Evolutionary conservation across 2,113 vertebrate genomes (phyloP), one percentile per base, ranked within the genome.

Genomic region (Galemys pyrenaicus): DNA sequence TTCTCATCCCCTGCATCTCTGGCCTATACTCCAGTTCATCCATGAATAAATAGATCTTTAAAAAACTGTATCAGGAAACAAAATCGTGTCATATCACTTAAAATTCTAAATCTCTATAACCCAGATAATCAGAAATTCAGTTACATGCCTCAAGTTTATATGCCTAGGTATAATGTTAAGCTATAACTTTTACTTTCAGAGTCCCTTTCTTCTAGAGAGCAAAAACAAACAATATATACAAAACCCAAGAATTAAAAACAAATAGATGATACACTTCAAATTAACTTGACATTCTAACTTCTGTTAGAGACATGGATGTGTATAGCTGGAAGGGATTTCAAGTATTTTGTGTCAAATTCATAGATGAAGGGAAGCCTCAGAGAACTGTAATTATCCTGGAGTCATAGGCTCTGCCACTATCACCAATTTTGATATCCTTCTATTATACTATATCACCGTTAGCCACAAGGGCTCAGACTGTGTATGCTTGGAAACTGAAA

Each of bases 401-500:
- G 83, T 64, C n/a, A 85, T 30, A 35, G 64, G 26, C 54, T 28
- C 60, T 51, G 49, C 64, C 19, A 6, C 7, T 0, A 2, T 11
- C 49, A 60, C 24, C 58, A 32, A 7, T 0, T 19, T 24, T 37
- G 44, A 87, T 78, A 32, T 9, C 39, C 83, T 58, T 46, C 54
- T 32, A n/a, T 8, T 10, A 3, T 0, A 71, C 24, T 28, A 24
- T 0, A 28, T 3, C 22, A 46, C 2, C 19, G 2, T n/a, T 11
- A 24, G 10, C 9, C 16, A 22, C 54, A 13, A 87, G 74, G 75
- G 86, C 54, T 60, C 58, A 67, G 1, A 9, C 17, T 39, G 10
- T 22, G 6, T 28, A 51, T 11, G 68, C 39, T 12, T 28, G 1
- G 30, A 75, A 60, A 56, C 0, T 35, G 32, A 89, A 82, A 58